Conservation (phyloP, 2,888 invertebrate species). For the Microchrysa polita region DNA sequence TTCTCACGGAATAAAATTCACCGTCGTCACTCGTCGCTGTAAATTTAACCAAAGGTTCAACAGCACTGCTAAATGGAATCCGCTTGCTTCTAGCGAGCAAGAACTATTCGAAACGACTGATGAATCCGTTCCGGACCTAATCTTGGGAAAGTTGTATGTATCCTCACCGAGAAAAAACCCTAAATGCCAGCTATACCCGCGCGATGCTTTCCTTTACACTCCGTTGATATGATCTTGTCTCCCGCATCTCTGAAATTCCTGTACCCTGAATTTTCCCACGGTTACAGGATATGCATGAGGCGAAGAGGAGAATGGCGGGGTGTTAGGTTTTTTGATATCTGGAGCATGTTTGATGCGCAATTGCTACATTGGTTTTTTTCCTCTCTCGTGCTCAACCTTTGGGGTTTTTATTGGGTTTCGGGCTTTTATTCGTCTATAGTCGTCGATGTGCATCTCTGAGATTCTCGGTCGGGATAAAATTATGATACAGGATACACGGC, state of each 20-base stretch:
- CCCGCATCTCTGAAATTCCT: constrained; percentile 36
- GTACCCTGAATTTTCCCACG: constrained; percentile 38
- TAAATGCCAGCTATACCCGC: too few species aligned
- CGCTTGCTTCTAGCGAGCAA: constrained; percentile 36
- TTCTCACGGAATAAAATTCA: constrained; percentile 4
- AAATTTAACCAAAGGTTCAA: constrained; percentile 6
- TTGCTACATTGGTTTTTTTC: not conserved
- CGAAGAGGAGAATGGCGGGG: too few species aligned
- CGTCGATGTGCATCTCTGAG: not conserved
- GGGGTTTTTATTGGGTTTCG: too few species aligned
- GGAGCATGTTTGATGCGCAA: constrained; percentile 25
- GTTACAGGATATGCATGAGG: constrained; percentile 27
- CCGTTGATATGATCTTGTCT: constrained; percentile 40
- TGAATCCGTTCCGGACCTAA: constrained; percentile 41
- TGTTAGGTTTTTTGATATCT: not conserved
- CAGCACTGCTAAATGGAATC: not conserved
- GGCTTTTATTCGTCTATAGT: not conserved
- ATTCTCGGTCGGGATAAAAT: constrained; percentile 2
- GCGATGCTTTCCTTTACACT: constrained; percentile 25
- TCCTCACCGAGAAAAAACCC: too few species aligned
- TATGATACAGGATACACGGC: not conserved
- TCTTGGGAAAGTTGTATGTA: constrained; percentile 43
- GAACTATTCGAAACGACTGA: constrained; percentile 43
- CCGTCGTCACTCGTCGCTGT: too few species aligned
- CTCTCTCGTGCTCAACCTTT: not conserved